These are phyloP conservation scores for Prosopocoilus inquinatus DNA, from an alignment of 2,888 invertebrate species.

Conservation along the genomic window DNA sequence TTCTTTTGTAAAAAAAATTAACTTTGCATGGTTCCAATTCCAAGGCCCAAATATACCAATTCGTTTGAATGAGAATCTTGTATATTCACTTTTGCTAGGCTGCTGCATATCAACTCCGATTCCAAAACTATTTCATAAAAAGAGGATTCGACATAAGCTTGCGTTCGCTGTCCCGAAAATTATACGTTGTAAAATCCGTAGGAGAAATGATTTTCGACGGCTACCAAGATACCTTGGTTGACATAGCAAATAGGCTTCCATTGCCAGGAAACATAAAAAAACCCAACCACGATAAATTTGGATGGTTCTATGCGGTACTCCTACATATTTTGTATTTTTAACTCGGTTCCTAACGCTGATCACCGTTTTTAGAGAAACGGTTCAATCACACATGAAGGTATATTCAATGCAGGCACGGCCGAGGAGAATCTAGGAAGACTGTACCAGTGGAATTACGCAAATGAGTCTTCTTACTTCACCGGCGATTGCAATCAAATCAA, in stretches of 20 bases:
- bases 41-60: no score
- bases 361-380: slow-evolving; percentile 66
- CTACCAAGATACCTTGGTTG: slow-evolving; percentile 72
- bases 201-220: slow-evolving; percentile 77
- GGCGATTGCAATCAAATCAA: slow-evolving; percentile 61
- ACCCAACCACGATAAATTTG: slow-evolving; percentile 72
- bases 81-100: slow-evolving; percentile 48
- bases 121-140: slow-evolving; percentile 59
- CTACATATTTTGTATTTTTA: slow-evolving; percentile 18
- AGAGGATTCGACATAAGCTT: slow-evolving; percentile 61
- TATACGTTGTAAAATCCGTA: slow-evolving; percentile 63
- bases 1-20: no score
- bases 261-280: background rate
- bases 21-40: no score
- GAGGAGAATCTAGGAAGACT: slow-evolving; percentile 68
- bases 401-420: slow-evolving; percentile 76
- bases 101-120: slow-evolving; percentile 58
- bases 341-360: no score
- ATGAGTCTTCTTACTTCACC: slow-evolving; percentile 54
- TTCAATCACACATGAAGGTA: slow-evolving; percentile 69
- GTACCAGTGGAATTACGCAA: slow-evolving; percentile 68
- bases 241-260: slow-evolving; percentile 61
- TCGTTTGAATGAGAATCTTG: no score
- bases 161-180: slow-evolving; percentile 53
- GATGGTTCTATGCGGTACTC: slow-evolving; percentile 75